Evolutionary conservation across 92 coral and sea anemone species (phyloP).

Genomic region (Muricea muricata): DNA sequence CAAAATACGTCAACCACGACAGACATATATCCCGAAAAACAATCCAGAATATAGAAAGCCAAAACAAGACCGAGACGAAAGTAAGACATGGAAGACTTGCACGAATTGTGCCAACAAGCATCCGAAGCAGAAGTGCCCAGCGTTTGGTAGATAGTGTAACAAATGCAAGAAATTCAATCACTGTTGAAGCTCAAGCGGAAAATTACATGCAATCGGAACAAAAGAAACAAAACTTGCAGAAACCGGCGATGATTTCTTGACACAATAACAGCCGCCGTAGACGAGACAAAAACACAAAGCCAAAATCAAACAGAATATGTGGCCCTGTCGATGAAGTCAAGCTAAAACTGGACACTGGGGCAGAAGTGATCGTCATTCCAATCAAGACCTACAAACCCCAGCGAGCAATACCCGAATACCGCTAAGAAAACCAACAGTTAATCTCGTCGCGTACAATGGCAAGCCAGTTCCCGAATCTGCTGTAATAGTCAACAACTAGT

Average conservation of each 20-base stretch:
- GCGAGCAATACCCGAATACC: slow-evolving; percentile 37
- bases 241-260: slow-evolving; percentile 40
- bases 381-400: not conserved
- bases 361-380: slow-evolving; percentile 51
- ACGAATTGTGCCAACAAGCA: slow-evolving; percentile 45
- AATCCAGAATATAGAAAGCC: not conserved
- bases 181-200: slow-evolving; percentile 9
- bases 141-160: slow-evolving; percentile 24
- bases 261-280: slow-evolving; percentile 5
- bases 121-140: slow-evolving; percentile 27
- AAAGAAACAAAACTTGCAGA: not conserved
- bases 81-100: not conserved
- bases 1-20: not conserved
- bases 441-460: slow-evolving; percentile 39
- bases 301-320: slow-evolving; percentile 39
- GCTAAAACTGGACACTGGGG: slow-evolving; percentile 54
- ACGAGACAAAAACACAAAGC: not conserved
- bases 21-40: not conserved
- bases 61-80: not conserved
- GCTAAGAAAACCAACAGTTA: slow-evolving; percentile 31
- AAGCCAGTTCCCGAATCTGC: slow-evolving; percentile 33
- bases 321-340: slow-evolving; percentile 23
- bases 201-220: not conserved
- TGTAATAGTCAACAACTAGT: not conserved
- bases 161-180: slow-evolving; percentile 24